Base-by-base conservation (phyloP, 2,113 vertebrate genomes). In the Orthochromis indermauri region DNA sequence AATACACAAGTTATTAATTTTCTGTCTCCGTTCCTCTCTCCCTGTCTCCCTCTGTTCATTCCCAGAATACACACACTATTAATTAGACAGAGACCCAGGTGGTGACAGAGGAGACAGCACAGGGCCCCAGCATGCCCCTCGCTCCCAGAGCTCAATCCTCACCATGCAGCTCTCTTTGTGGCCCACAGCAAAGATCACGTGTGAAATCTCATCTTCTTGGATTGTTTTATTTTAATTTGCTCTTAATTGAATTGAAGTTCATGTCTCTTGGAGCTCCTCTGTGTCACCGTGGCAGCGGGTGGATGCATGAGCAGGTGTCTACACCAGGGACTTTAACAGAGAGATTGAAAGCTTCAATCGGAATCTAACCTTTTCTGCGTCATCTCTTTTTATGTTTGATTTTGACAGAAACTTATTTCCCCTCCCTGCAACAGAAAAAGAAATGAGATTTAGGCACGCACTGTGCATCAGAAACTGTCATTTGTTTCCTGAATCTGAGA, bases 181-280 rank as follows among this genome's bases (percentile, higher is more conserved):
- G 49, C 59, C 76, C 12, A 7, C 16, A 6, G 17, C 42, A 26
- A 42, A 66, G 14, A 85, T 84, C 63, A 9, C 49, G 5, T 59
- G 53, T 57, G 55, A 63, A 86, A 91, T 82, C 82, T 88, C 82
- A 90, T 92, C 88, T 92, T 55, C 57, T 81, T 35, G 6, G 37
- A 91, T 83, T 81, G 61, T 88, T 89, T 90, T 79, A 89, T 85
- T 92, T 83, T 83, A 90, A 86, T 90, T 83, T 86, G 31, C 78
- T 86, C 85, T 86, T 83, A 89, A 91, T 86, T 92, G 81, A 94
- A 89, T 45, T 63, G 80, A 87, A 59, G 54, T 35, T 19, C 51
- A 63, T 24, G 55, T 86, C 82, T 86, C 80, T 87, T 10, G 14
- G 24, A 59, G 57, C 68, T 37, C 66, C 61, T 14, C 19, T 73